Evolutionary conservation across 2,888 invertebrate species (phyloP).

Genomic region (Crocallis elinguaria): DNA sequence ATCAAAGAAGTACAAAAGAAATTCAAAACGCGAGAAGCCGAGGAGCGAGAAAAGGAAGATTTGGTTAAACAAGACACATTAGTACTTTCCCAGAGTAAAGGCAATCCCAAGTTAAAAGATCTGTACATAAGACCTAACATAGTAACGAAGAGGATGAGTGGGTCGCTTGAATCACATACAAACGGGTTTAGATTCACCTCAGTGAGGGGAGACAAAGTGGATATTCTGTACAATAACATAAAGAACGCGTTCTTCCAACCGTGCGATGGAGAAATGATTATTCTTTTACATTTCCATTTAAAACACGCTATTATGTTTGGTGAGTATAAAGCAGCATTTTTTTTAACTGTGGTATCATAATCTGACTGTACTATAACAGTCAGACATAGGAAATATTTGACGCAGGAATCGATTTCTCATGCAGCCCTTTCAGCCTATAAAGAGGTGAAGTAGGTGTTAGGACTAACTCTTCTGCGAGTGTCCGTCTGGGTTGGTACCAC

Average conservation of each 20-base stretch:
- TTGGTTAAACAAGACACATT: constrained; percentile 99
- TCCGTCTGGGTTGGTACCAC: too few species aligned
- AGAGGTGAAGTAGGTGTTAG: too few species aligned
- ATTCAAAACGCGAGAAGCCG: constrained; percentile 98
- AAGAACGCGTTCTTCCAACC: constrained; percentile 99
- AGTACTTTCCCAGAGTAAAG: constrained; percentile 96
- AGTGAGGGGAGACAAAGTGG: constrained; percentile 99
- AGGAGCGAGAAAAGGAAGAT: constrained; percentile 99
- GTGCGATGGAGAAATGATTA: constrained; percentile 99
- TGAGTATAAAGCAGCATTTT: constrained; percentile 51
- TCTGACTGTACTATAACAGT: not conserved
- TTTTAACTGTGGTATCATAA: not conserved
- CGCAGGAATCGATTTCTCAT: too few species aligned
- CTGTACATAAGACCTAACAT: constrained; percentile 99
- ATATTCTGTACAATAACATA: constrained; percentile 99
- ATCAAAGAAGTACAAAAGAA: constrained; percentile 99
- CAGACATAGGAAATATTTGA: too few species aligned
- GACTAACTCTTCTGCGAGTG: too few species aligned
- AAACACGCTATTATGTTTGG: constrained; percentile 99
- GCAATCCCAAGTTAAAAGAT: constrained; percentile 98
- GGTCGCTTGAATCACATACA: constrained; percentile 96
- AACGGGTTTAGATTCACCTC: constrained; percentile 99
- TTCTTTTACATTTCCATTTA: constrained; percentile 98
- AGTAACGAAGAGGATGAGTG: constrained; percentile 97
- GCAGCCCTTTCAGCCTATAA: too few species aligned